A percentile compares a stretch with the other conserved stretches of the same genome.
Conservation (phyloP, 2,797 vertebrate species). For the Catostomus latipinnis region DNA sequence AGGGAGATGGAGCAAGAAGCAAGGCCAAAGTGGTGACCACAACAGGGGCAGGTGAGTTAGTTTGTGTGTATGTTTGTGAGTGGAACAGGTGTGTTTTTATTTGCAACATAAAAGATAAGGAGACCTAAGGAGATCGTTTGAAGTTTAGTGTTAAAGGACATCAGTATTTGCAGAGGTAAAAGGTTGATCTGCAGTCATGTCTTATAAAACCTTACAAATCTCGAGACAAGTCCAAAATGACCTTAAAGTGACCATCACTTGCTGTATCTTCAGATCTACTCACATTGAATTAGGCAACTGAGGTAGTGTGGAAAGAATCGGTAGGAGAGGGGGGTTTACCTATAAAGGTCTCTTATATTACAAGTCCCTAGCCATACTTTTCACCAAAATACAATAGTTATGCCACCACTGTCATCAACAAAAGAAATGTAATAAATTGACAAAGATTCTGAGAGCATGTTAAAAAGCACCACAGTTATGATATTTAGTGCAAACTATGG, state of each 20-base stretch:
- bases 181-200: background rate
- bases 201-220: background rate
- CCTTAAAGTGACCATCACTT: background rate
- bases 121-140: background rate
- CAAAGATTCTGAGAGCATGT: no score
- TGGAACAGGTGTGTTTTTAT: background rate
- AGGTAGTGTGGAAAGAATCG: no score
- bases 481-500: no score
- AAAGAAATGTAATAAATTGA: no score
- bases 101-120: constrained; percentile 1
- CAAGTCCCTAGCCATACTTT: no score
- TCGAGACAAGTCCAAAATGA: background rate
- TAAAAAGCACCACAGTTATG: no score
- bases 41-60: constrained; percentile 88
- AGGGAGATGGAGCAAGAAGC: constrained; percentile 94
- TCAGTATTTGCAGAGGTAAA: background rate
- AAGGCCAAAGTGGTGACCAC: constrained; percentile 91
- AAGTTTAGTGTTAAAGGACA: constrained; percentile 32
- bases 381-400: no score
- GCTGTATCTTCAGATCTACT: no score
- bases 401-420: no score
- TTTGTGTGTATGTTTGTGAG: constrained; percentile 6
- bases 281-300: no score
- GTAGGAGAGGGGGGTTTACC: no score
- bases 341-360: no score